Evolutionary conservation across 2,888 invertebrate species (phyloP).

Genomic region (Escarpia spicata): DNA sequence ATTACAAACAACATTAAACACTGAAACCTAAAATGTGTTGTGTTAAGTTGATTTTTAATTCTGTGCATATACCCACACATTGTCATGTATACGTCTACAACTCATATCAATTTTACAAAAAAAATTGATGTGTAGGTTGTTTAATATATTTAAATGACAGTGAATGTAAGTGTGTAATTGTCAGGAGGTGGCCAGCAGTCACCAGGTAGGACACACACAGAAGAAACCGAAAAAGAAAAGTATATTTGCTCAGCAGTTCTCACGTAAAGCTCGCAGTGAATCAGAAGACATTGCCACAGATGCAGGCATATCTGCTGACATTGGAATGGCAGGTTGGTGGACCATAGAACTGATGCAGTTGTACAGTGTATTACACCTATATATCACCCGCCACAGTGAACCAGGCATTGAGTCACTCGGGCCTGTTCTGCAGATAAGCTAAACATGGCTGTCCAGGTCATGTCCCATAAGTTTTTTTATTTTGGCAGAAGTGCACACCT

Average conservation of each 20-base stretch:
- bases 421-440: too few relatives aligned
- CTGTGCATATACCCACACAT: too few relatives aligned
- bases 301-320: constrained; percentile 33
- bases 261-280: constrained; percentile 25
- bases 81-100: too few relatives aligned
- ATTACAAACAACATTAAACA: background rate
- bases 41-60: background rate
- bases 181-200: background rate
- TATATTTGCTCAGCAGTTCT: constrained; percentile 60
- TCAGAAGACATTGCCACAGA: constrained; percentile 28
- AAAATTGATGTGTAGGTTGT: too few relatives aligned
- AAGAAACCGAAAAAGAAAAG: constrained; percentile 53
- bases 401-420: too few relatives aligned
- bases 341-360: background rate
- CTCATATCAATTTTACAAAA: too few relatives aligned
- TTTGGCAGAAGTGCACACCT: too few relatives aligned
- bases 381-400: too few relatives aligned
- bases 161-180: background rate
- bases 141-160: background rate
- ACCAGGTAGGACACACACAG: constrained; percentile 53
- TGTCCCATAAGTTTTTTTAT: too few relatives aligned
- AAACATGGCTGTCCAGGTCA: too few relatives aligned
- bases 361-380: background rate
- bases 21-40: background rate
- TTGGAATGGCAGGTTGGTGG: background rate